These are phyloP conservation scores for Poeciliopsis prolifica DNA, from an alignment of 2,113 vertebrate species.

Conservation along the genomic window DNA sequence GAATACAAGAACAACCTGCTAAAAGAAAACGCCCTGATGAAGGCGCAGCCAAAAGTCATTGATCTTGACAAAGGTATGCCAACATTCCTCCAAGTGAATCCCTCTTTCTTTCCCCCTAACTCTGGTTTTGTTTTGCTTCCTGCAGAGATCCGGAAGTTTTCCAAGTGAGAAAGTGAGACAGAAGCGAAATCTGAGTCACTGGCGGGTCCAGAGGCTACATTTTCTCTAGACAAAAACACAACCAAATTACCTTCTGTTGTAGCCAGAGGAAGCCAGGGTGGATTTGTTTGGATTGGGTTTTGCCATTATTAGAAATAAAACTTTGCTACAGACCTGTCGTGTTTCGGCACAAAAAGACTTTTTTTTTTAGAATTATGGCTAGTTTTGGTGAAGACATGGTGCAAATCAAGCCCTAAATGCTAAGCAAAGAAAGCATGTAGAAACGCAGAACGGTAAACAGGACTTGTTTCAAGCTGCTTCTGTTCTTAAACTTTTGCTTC, in stretches of 20 bases:
- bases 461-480: not conserved
- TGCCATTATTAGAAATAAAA: not conserved
- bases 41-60: conserved; percentile 84
- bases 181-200: conserved; percentile 48
- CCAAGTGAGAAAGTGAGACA: conserved; percentile 61
- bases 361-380: not conserved
- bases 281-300: not conserved
- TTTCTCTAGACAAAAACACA: conserved; percentile 27
- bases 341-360: not conserved
- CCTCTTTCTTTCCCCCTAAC: not conserved
- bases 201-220: conserved; percentile 77
- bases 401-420: not conserved
- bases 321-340: not conserved
- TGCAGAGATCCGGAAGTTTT: conserved; percentile 77
- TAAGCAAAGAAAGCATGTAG: not conserved
- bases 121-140: conserved; percentile 9
- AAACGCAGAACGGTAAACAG: not conserved
- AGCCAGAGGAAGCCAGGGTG: conserved; percentile 1
- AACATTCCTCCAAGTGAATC: not conserved
- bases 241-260: conserved; percentile 16
- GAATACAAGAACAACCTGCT: conserved; percentile 97
- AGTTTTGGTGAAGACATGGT: not conserved
- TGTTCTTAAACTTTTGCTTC: not conserved
- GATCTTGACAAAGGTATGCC: conserved; percentile 90
- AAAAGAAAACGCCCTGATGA: conserved; percentile 86